Base-by-base conservation (phyloP, 2,113 vertebrate species). In the Thalassarche chlororhynchos region DNA sequence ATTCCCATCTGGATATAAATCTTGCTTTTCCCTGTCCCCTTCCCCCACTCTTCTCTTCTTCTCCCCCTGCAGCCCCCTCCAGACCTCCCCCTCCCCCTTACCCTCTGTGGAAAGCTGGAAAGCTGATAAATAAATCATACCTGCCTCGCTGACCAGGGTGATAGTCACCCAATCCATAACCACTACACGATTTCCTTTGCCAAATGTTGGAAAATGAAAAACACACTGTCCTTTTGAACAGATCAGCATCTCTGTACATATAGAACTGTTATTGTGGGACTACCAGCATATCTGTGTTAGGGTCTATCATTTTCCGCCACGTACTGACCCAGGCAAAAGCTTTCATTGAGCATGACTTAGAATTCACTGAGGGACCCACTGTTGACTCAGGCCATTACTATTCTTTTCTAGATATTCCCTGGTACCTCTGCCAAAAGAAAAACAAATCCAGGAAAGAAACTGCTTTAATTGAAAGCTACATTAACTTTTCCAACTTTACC, bases 1-100 rank as follows among this genome's bases (percentile, higher is more conserved):
- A 94, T 97, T 98, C 92, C 95, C 93, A 87, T 96, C 91, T 95
- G 93, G 94, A 96, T 96, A 98, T 98, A 98, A 98, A 98, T 98
- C 97, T 97, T 96, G 52, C 62, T 81, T 96, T 94, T 92, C 95
- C 69, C 85, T 49, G 31, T 77, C 34, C 64, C 87, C 93, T 81
- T 80, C 93, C 91, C 89, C 94, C 93, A 84, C 72, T 61, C 42
- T 94, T 65, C 65, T 87, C 86, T 51, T 95, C 72, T 89, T 92
- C 83, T 89, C 49, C 31, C 76, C n/a, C 78, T 65, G 38, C 70
- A 95, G 69, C 34, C 55, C 34, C 31, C 51, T 72, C 66, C 71
- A 95, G 26, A 26, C 54, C 70, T 87, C 57, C n/a, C 20, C 62
- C 68, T 82, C 86, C 68, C 17, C 68, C 68, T 64, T 92, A 82